Percentiles rank a stretch among this genome's conserved stretches.
phyloP scores from a whole-genome alignment of 2,888 invertebrate species.

The Frankliniella fusca region DNA sequence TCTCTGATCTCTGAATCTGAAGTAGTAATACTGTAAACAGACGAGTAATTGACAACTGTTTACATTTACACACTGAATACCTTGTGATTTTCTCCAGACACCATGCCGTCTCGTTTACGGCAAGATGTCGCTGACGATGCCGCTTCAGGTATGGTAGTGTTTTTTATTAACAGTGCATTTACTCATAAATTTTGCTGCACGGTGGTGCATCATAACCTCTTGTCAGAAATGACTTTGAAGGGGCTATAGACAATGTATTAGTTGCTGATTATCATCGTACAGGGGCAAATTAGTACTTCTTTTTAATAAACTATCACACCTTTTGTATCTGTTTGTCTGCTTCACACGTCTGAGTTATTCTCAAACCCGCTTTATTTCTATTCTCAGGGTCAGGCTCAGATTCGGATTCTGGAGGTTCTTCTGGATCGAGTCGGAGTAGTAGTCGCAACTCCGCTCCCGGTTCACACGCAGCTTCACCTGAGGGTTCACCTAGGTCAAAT shows the following conservation, averaged over 20 bases:
- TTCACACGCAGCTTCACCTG: conserved; percentile 46
- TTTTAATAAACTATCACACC: background rate
- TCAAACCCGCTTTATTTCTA: conserved; percentile 13
- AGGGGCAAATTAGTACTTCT: background rate
- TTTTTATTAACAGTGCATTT: background rate
- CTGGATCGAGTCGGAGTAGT: conserved; percentile 49
- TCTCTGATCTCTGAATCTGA: background rate
- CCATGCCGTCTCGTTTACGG: background rate
- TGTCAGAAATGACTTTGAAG: background rate
- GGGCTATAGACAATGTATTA: background rate
- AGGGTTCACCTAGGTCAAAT: conserved; percentile 40
- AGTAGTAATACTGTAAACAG: background rate
- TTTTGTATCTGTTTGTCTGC: background rate
- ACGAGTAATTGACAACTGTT: background rate
- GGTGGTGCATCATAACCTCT: background rate
- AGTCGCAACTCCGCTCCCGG: conserved; percentile 47
- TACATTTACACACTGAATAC: background rate
- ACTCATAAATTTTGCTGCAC: background rate
- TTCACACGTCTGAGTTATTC: background rate
- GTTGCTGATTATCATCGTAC: background rate
- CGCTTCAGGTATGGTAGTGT: background rate
- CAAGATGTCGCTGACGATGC: background rate
- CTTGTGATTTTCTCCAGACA: background rate
- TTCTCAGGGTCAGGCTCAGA: conserved; percentile 46
- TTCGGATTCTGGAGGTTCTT: conserved; percentile 49